Evolutionary conservation across 2,113 vertebrate species (phyloP), one percentile per base, ranked within the genome.

Genomic region (Agapornis roseicollis): DNA sequence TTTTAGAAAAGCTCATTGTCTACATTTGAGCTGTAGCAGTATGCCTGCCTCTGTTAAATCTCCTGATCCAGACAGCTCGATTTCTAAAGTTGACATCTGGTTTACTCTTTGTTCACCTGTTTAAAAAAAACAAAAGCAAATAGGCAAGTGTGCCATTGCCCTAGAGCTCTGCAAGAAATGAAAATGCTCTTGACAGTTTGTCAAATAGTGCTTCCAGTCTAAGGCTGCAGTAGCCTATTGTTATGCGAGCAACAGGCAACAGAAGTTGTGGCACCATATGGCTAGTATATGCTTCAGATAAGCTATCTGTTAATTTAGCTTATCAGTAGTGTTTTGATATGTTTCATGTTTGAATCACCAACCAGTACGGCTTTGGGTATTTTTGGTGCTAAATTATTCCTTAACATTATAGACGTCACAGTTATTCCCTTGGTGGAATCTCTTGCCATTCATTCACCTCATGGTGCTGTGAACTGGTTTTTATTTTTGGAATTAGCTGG

Each of bases 221-320:
- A 97, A 97, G 97, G 98, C 98, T 98, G 97, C 97, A 95, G 97
- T 96, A 94, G 97, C 97, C 99, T 97, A 99, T 99, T 99, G 99
- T 99, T 98, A 98, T 95, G 97, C 97, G 98, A 98, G 99, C 99
- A 99, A 99, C 99, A 99, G 98, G 99, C 98, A 97, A 98, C 97
- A 97, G 98, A 98, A 98, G 98, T 98, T 98, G 98, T 98, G 98
- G 98, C 98, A 99, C 99, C 99, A 99, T 99, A 99, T 99, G 99
- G 99, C 98, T 98, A 94, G 97, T 99, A 98, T 99, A 98, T 98
- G 98, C 98, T 98, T 98, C 98, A 98, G 98, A 98, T 99, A 98
- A 98, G 98, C 98, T 98, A 98, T 98, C 98, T 98, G 98, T 97
- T 98, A 98, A 98, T 98, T 98, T 98, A 98, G 98, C 97, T 98